phyloP scores from a whole-genome alignment of 2,113 vertebrate species.

The Notarius lentiginosus region DNA sequence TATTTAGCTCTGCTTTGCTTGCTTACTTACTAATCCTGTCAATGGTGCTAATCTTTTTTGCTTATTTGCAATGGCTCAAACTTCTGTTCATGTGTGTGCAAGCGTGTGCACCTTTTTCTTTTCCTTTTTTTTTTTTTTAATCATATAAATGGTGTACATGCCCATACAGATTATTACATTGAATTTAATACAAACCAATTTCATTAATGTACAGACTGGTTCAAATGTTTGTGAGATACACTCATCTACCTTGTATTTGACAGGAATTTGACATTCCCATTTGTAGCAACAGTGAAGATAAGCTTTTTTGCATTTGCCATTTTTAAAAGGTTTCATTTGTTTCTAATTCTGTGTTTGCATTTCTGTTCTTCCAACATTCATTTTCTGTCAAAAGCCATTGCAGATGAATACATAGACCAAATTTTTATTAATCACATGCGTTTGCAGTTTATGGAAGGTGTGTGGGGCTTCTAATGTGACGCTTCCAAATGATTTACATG shows the following conservation, averaged over 20 bases:
- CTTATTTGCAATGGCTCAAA: conserved; percentile 6
- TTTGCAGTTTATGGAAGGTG: background rate
- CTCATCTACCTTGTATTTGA: background rate
- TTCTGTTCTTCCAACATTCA: background rate
- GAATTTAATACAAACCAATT: background rate
- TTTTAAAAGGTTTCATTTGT: background rate
- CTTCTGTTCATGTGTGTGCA: background rate
- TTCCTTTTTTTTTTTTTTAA: background rate
- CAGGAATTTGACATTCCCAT: background rate
- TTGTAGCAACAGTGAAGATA: background rate
- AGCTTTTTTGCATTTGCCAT: background rate
- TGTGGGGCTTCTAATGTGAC: background rate
- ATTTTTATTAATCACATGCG: background rate
- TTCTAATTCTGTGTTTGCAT: background rate
- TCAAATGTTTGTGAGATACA: background rate
- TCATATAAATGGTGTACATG: background rate
- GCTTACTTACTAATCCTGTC: conserved; percentile 38
- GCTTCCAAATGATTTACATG: background rate
- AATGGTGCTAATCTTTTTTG: conserved; percentile 37
- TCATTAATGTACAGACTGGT: background rate
- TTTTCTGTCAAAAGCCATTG: background rate
- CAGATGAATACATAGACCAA: background rate
- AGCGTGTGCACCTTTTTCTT: background rate
- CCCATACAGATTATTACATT: background rate
- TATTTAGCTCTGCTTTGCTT: conserved; percentile 36